Evolutionary conservation across 2,888 invertebrate genomes (phyloP).

Genomic region (Synergus japonicus): DNA sequence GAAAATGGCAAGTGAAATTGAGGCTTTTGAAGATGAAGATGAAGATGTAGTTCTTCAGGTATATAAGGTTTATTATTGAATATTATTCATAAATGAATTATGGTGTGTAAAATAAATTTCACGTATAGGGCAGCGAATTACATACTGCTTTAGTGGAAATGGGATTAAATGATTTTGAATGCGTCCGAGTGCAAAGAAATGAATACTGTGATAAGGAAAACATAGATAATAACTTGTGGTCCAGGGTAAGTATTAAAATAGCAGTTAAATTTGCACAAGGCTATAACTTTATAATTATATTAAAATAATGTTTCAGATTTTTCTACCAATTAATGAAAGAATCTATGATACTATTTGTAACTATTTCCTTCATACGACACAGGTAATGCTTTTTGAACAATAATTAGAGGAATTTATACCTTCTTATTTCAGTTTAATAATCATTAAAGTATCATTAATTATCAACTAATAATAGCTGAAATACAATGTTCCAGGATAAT

Average conservation of each 20-base stretch:
- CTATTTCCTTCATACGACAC: neutral
- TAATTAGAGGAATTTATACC: neutral
- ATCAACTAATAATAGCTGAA: neutral
- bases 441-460: neutral
- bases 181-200: conserved; percentile 51
- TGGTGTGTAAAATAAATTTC: conserved; percentile 36
- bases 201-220: conserved; percentile 42
- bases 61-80: conserved; percentile 40
- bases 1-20: neutral
- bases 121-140: conserved; percentile 68
- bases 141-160: conserved; percentile 64
- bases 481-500: conserved; percentile 19
- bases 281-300: neutral
- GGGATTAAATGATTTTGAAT: conserved; percentile 71
- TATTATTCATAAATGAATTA: conserved; percentile 18
- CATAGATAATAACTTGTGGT: neutral
- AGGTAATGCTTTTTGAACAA: neutral
- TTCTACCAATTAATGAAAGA: neutral
- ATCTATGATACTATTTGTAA: neutral
- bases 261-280: neutral
- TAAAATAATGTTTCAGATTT: conserved; percentile 16
- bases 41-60: conserved; percentile 71
- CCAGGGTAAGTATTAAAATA: conserved; percentile 38
- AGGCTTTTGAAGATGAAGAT: conserved; percentile 60
- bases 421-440: neutral